phyloP scores from a whole-genome alignment of 2,888 invertebrate species.

The Molanna angustata region DNA sequence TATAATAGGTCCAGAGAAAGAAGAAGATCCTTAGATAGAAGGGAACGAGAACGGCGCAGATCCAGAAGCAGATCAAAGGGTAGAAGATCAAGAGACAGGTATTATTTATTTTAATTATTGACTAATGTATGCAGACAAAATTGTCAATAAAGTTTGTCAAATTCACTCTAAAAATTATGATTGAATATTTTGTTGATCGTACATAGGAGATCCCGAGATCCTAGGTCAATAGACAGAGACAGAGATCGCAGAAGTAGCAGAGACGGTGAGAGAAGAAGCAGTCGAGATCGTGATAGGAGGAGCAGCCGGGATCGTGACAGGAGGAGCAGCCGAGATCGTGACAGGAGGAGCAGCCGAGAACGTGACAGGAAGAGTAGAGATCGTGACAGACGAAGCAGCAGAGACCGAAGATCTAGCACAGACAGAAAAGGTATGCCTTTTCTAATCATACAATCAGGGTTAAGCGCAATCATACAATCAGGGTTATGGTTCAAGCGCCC shows the following conservation, averaged over 20 bases:
- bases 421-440: constrained; percentile 36
- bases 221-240: constrained; percentile 44
- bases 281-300: constrained; percentile 36
- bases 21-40: constrained; percentile 51
- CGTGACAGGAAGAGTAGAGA: constrained; percentile 46
- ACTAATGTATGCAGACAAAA: neutral
- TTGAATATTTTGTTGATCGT: neutral
- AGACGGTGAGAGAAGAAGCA: constrained; percentile 39
- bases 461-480: no score
- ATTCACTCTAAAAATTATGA: neutral
- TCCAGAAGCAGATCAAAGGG: constrained; percentile 50
- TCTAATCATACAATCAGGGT: no score
- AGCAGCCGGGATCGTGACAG: constrained; percentile 41
- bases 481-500: no score
- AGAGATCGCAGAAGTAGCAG: constrained; percentile 17
- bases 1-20: constrained; percentile 53
- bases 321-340: constrained; percentile 41
- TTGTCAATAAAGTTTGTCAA: neutral
- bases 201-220: constrained; percentile 40
- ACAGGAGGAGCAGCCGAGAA: constrained; percentile 39
- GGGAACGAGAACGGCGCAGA: constrained; percentile 41
- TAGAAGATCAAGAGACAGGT: constrained; percentile 52
- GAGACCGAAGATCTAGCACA: constrained; percentile 40
- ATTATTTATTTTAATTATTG: constrained; percentile 4
- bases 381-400: constrained; percentile 35